phyloP scores from a whole-genome alignment of 2,797 vertebrate species.

The Tenualosa thibaudeaui region DNA sequence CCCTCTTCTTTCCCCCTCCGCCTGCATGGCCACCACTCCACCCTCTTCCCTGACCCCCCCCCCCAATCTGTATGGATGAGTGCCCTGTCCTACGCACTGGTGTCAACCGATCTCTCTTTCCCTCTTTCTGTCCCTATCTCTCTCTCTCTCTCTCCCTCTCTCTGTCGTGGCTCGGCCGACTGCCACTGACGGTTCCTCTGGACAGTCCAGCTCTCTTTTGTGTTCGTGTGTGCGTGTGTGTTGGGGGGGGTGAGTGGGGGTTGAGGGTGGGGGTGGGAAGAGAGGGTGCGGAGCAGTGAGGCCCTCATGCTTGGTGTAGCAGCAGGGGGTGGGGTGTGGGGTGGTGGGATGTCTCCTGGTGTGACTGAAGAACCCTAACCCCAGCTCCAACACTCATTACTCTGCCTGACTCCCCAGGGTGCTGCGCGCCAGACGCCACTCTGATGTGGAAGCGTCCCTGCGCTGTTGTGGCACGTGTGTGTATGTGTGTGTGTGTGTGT shows the following conservation, averaged over 20 bases:
- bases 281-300: neutral
- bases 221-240: conserved; percentile 10
- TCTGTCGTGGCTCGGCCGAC: conserved; percentile 35
- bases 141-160: conserved; percentile 2
- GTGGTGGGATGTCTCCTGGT: conserved; percentile 43
- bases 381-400: conserved; percentile 64
- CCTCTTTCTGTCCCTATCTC: conserved; percentile 24
- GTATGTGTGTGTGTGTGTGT: conserved; percentile 25
- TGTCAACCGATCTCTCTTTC: conserved; percentile 43
- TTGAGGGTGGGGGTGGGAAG: neutral
- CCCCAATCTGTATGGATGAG: conserved; percentile 53
- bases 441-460: conserved; percentile 39
- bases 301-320: conserved; percentile 41
- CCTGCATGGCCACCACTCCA: conserved; percentile 52
- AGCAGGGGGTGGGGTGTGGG: conserved; percentile 37
- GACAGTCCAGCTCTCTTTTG: conserved; percentile 24
- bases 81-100: conserved; percentile 53
- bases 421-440: conserved; percentile 55
- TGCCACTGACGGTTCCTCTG: conserved; percentile 35
- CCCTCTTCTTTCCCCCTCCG: conserved; percentile 8
- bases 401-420: conserved; percentile 54
- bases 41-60: neutral
- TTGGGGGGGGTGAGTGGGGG: neutral
- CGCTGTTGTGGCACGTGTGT: conserved; percentile 28
- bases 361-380: conserved; percentile 55